Conservation (phyloP, 1,140 invertebrate species). For the Phymorhynchus buccinoides region DNA sequence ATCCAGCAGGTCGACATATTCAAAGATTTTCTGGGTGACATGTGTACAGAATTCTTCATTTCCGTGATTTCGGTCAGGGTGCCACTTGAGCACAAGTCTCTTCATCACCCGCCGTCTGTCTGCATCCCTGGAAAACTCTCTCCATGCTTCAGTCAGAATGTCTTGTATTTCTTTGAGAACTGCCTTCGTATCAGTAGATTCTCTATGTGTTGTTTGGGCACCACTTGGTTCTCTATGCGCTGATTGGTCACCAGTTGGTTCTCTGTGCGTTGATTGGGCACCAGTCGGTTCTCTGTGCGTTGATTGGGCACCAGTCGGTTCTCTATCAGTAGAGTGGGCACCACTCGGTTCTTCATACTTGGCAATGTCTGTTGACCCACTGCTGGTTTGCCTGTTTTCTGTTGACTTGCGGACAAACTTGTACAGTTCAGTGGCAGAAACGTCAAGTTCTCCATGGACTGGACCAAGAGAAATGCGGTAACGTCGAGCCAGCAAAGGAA, state of each 20-base stretch:
- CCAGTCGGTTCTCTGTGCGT: too few species aligned
- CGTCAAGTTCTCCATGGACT: slow-evolving; percentile 40
- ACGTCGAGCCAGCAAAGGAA: slow-evolving; percentile 33
- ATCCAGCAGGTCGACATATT: slow-evolving; percentile 47
- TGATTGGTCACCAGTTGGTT: too few species aligned
- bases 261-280: too few species aligned
- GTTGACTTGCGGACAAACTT: not conserved
- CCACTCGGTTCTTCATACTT: not conserved
- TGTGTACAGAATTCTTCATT: slow-evolving; percentile 57
- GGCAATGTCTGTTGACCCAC: not conserved
- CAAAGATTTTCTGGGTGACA: slow-evolving; percentile 58
- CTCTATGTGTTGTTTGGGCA: too few species aligned
- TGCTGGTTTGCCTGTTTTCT: not conserved
- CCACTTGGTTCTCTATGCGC: not conserved
- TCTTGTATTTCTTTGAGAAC: slow-evolving; percentile 50
- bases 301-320: too few species aligned
- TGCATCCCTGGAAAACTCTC: slow-evolving; percentile 39
- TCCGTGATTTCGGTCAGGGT: slow-evolving; percentile 69
- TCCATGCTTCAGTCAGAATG: slow-evolving; percentile 53
- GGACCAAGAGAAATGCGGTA: slow-evolving; percentile 56
- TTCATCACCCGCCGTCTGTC: slow-evolving; percentile 64
- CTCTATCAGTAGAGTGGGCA: too few species aligned
- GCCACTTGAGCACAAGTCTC: slow-evolving; percentile 65
- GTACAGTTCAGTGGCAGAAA: slow-evolving; percentile 50
- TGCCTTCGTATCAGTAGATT: slow-evolving; percentile 27